phyloP scores from a whole-genome alignment of 2,888 invertebrate species.

The Mimas tiliae region DNA sequence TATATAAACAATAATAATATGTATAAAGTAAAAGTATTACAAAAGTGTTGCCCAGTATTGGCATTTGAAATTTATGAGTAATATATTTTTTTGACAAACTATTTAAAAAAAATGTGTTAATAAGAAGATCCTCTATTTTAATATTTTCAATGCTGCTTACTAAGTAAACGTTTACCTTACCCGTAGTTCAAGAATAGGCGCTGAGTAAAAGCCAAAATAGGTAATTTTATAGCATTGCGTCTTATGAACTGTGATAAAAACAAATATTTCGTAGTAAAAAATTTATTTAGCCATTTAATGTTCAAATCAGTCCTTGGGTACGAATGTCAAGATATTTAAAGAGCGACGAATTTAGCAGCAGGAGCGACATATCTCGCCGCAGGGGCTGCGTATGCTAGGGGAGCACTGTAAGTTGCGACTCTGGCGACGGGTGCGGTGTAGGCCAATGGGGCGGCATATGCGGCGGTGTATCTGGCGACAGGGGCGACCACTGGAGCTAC shows the following conservation, averaged over 20 bases:
- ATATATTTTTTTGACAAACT: no score
- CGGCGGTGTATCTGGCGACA: conserved; percentile 55
- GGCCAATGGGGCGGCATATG: conserved; percentile 50
- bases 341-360: conserved; percentile 49
- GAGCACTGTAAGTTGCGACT: conserved; percentile 51
- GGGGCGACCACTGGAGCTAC: conserved; percentile 39
- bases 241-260: background rate
- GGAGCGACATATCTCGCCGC: conserved; percentile 51
- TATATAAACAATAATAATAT: no score
- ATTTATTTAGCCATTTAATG: conserved; percentile 58
- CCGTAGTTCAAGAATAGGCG: no score
- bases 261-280: conserved; percentile 44
- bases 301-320: conserved; percentile 53
- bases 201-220: background rate
- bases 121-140: no score
- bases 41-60: no score
- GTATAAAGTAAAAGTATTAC: no score
- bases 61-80: no score
- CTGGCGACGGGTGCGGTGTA: conserved; percentile 50
- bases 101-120: no score
- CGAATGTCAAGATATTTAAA: conserved; percentile 46
- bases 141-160: no score
- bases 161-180: no score
- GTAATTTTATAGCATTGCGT: no score
- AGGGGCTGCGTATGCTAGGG: conserved; percentile 45